Percentiles rank a stretch among this genome's conserved stretches.
Evolutionary conservation across 2,113 vertebrate genomes (phyloP).

Genomic region (Sitta europaea): DNA sequence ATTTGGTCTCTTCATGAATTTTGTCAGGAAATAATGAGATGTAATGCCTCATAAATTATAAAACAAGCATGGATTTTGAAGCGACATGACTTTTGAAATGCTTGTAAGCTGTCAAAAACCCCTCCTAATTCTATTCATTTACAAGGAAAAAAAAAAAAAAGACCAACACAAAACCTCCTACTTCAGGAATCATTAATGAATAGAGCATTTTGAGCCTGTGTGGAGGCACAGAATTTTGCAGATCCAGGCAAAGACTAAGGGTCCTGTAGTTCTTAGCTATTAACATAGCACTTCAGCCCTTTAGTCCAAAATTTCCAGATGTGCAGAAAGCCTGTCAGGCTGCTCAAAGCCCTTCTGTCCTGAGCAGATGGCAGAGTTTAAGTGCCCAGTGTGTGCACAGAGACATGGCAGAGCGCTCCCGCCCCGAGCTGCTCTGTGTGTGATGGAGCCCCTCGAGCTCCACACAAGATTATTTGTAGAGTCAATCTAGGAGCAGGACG

Average conservation of each 20-base stretch:
- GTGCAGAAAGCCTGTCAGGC: background rate
- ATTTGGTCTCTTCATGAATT: background rate
- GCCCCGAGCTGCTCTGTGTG: background rate
- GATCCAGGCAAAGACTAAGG: background rate
- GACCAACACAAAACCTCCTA: background rate
- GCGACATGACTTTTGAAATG: background rate
- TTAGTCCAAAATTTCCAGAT: background rate
- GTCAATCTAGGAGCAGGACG: background rate
- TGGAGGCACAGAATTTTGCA: background rate
- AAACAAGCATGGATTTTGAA: constrained; percentile 11
- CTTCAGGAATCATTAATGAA: background rate
- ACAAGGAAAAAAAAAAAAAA: background rate
- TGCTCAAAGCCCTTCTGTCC: background rate
- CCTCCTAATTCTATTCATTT: background rate
- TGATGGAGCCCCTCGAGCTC: background rate
- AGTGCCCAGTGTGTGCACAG: background rate
- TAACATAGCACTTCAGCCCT: background rate
- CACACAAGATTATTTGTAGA: background rate
- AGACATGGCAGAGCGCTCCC: background rate
- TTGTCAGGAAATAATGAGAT: constrained; percentile 40
- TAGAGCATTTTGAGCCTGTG: background rate
- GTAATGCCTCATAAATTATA: constrained; percentile 42
- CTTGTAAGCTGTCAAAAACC: background rate
- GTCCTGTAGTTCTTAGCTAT: background rate
- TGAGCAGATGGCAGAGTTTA: constrained; percentile 15